Percentiles rank a stretch among this genome's conserved stretches.
Conservation (phyloP, 2,888 invertebrate genomes). For the Melieria omissa region DNA sequence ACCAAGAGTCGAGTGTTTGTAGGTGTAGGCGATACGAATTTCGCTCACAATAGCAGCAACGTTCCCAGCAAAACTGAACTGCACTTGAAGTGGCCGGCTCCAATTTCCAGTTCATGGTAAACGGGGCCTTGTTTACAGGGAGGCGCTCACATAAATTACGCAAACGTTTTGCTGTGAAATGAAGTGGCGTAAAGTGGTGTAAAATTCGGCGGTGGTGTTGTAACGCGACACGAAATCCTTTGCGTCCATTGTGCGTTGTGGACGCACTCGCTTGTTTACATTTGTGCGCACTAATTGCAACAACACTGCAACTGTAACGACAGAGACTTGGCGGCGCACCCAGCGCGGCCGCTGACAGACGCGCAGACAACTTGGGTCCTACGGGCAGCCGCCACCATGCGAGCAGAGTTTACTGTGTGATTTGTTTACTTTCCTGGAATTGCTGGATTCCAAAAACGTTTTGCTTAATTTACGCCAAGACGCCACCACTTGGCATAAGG, state of each 20-base stretch:
- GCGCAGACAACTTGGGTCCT: slow-evolving; percentile 19
- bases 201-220: slow-evolving; percentile 1
- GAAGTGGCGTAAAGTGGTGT: slow-evolving; percentile 19
- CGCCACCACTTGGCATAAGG: neutral
- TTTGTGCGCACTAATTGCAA: slow-evolving; percentile 27
- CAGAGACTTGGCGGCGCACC: slow-evolving; percentile 33
- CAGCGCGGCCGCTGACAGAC: slow-evolving; percentile 31
- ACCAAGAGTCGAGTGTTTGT: neutral
- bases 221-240: slow-evolving; percentile 26
- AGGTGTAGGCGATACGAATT: neutral
- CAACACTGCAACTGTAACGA: slow-evolving; percentile 5
- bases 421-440: slow-evolving; percentile 8
- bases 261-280: slow-evolving; percentile 27
- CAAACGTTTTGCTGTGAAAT: slow-evolving; percentile 30
- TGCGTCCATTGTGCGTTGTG: slow-evolving; percentile 22
- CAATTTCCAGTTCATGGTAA: slow-evolving; percentile 24
- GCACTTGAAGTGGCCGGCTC: slow-evolving; percentile 3
- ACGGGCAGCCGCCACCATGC: slow-evolving; percentile 23
- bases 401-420: neutral
- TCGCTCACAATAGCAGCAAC: neutral
- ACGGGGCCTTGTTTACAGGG: slow-evolving; percentile 27
- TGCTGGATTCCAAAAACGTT: neutral
- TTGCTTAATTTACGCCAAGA: neutral
- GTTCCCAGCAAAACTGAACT: neutral
- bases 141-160: slow-evolving; percentile 31